Evolutionary conservation across 1,140 invertebrate genomes (phyloP).

Genomic region (Neoseiulus cucumeris): DNA sequence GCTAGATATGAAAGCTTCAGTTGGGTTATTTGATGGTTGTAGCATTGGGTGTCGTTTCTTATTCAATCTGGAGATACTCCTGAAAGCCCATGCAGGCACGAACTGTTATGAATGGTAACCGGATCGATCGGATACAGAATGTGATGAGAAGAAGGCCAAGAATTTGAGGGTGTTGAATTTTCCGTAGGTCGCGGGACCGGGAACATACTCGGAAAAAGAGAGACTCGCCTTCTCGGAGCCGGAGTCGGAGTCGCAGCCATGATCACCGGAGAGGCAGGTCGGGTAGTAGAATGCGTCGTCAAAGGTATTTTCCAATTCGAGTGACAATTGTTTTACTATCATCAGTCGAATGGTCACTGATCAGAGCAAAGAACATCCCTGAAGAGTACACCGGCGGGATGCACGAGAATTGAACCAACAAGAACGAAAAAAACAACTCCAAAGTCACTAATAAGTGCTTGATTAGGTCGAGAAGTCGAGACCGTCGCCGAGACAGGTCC

Average conservation of each 20-base stretch:
- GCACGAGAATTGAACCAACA: too few relatives aligned
- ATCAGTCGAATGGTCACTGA: too few relatives aligned
- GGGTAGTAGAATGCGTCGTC: slow-evolving; percentile 2
- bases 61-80: not conserved
- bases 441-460: too few relatives aligned
- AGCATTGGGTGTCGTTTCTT: too few relatives aligned
- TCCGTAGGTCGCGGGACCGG: not conserved
- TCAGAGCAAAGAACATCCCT: too few relatives aligned
- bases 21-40: too few relatives aligned
- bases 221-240: not conserved
- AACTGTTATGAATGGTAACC: not conserved
- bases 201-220: not conserved
- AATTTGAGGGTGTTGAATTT: not conserved
- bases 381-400: too few relatives aligned
- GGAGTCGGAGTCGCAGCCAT: not conserved
- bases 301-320: not conserved
- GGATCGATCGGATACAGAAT: not conserved
- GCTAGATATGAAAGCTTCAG: not conserved
- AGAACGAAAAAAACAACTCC: too few relatives aligned
- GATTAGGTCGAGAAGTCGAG: too few relatives aligned
- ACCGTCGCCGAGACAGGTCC: too few relatives aligned
- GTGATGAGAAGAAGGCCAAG: not conserved
- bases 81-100: not conserved
- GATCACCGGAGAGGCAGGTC: slow-evolving; percentile 7
- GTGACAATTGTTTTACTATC: too few relatives aligned